A percentile compares a stretch with the other conserved stretches of the same genome.
These are phyloP conservation scores for Megalurothrips usitatus DNA, from an alignment of 2,888 invertebrate species.

Conservation along the genomic window DNA sequence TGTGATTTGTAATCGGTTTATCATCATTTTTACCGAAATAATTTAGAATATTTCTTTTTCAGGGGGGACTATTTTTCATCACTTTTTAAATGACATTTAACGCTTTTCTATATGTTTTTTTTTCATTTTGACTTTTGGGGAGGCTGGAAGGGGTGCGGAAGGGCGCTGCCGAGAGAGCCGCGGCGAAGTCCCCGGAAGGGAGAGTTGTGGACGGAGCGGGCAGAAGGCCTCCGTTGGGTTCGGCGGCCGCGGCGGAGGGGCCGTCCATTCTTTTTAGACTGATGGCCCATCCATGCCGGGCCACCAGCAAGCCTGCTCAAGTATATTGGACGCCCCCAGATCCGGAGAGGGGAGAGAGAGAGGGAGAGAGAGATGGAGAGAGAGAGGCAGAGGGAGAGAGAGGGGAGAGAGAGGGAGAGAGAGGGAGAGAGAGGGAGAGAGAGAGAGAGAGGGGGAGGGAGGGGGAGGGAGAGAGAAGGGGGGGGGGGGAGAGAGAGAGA, in stretches of 20 bases:
- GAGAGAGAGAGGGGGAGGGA: background rate
- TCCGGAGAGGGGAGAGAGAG: background rate
- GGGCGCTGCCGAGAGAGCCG: too few relatives aligned
- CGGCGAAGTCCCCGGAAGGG: too few relatives aligned
- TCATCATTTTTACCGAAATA: too few relatives aligned
- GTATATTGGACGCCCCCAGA: background rate
- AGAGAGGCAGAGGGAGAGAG: background rate
- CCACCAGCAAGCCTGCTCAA: background rate
- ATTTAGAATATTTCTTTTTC: too few relatives aligned
- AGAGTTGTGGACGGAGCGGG: too few relatives aligned
- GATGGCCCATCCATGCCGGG: background rate
- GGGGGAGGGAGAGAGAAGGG: background rate
- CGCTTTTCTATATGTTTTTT: too few relatives aligned
- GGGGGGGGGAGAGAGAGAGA: background rate
- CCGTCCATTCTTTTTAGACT: slow-evolving; percentile 6
- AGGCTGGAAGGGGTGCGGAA: too few relatives aligned
- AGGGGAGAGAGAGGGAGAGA: background rate
- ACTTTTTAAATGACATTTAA: too few relatives aligned
- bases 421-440: background rate
- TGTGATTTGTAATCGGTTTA: too few relatives aligned
- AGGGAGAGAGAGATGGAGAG: background rate
- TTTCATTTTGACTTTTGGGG: too few relatives aligned
- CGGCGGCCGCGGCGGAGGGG: background rate
- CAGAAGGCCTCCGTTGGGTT: too few relatives aligned
- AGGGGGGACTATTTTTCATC: too few relatives aligned